Evolutionary conservation across 1,140 invertebrate genomes (phyloP).

Genomic region (Formica exsecta): DNA sequence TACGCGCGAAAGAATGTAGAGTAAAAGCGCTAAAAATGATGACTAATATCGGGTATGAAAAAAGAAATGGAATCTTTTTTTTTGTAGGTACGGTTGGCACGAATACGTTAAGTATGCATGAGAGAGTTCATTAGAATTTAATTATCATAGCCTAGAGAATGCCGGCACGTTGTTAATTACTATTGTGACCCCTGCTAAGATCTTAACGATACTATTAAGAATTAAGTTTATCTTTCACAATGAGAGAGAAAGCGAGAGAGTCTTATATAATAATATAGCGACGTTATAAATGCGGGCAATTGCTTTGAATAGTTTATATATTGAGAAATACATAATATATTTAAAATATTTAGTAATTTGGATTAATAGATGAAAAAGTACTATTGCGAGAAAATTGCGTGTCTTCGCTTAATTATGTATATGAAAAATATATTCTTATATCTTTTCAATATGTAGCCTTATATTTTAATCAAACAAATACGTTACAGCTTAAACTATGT

Average conservation of each 20-base stretch:
- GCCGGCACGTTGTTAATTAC: conserved; percentile 19
- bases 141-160: conserved; percentile 36
- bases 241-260: too few relatives aligned
- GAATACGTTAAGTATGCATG: conserved; percentile 45
- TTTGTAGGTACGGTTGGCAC: neutral
- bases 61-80: neutral
- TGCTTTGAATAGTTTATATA: neutral
- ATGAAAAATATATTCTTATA: neutral
- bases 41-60: neutral
- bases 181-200: conserved; percentile 40
- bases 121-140: conserved; percentile 41
- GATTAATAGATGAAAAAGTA: neutral
- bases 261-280: neutral
- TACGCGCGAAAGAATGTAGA: neutral
- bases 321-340: neutral
- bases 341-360: neutral
- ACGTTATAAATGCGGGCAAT: neutral
- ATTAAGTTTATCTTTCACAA: conserved; percentile 4
- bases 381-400: neutral
- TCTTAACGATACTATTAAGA: conserved; percentile 44
- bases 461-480: conserved; percentile 10
- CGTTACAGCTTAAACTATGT: conserved; percentile 2
- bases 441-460: too few relatives aligned
- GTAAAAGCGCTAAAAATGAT: conserved; percentile 14
- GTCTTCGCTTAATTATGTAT: neutral